Percentiles rank a stretch among this genome's conserved stretches.
These are phyloP conservation scores for Sturmia bella DNA, from an alignment of 2,888 invertebrate genomes.

Conservation along the genomic window DNA sequence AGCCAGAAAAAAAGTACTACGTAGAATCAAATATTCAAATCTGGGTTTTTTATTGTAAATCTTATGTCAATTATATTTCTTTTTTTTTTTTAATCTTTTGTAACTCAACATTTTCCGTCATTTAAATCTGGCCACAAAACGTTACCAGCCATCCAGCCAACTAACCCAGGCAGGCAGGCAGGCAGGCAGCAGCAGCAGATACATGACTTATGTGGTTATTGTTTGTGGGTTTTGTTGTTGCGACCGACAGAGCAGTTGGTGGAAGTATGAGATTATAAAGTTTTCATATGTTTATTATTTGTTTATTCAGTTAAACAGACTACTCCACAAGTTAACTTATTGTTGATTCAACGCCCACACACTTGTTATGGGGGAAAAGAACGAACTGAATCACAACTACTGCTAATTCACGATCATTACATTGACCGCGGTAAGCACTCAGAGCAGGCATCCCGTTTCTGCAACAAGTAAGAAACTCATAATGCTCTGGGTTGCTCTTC, in stretches of 20 bases:
- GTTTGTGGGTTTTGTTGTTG: constrained; percentile 12
- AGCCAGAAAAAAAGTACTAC: constrained; percentile 42
- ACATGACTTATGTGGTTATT: constrained; percentile 31
- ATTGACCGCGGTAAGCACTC: constrained; percentile 24
- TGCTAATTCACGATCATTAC: constrained; percentile 43
- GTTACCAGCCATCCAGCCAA: constrained; percentile 29
- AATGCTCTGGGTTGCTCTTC: background rate
- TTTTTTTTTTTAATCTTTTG: constrained; percentile 13
- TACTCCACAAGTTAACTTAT: constrained; percentile 15
- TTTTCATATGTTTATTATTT: constrained; percentile 49
- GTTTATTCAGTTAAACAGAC: constrained; percentile 46
- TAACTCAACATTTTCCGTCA: constrained; percentile 53
- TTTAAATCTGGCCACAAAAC: constrained; percentile 57
- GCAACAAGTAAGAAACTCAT: background rate
- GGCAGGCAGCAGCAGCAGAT: constrained; percentile 21
- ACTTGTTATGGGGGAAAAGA: constrained; percentile 45
- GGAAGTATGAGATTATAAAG: constrained; percentile 35
- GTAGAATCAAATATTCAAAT: constrained; percentile 63
- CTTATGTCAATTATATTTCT: constrained; percentile 36
- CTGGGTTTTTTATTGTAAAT: constrained; percentile 40
- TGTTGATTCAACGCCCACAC: constrained; percentile 54
- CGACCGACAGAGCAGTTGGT: constrained; percentile 26
- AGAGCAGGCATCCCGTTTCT: background rate
- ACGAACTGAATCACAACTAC: constrained; percentile 11
- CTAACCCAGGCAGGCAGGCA: constrained; percentile 20